Conservation (phyloP, 2,797 vertebrate species). For the Scolopax rusticola region DNA sequence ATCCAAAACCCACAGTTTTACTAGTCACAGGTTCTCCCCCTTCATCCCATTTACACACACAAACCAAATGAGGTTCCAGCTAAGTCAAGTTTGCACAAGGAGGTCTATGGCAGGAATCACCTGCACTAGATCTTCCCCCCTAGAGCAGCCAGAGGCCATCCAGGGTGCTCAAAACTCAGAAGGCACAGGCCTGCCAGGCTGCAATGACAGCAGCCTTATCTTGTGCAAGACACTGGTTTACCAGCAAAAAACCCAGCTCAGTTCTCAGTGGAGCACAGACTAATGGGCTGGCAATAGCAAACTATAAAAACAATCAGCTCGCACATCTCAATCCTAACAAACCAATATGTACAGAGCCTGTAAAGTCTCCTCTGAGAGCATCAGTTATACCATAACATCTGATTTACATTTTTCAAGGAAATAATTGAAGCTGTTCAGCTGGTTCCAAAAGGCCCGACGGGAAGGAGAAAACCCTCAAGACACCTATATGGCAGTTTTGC, state of each 20-base stretch:
- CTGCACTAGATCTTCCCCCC: neutral
- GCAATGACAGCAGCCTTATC: neutral
- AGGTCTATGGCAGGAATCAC: neutral
- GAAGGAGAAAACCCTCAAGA: constrained; percentile 37
- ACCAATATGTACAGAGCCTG: neutral
- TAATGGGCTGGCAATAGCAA: neutral
- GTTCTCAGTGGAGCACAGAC: neutral
- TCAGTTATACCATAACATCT: neutral
- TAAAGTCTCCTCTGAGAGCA: constrained; percentile 44
- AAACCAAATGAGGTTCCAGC: neutral
- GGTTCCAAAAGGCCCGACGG: neutral
- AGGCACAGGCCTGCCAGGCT: neutral
- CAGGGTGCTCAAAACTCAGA: neutral
- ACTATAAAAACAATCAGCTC: neutral
- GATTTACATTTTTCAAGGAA: constrained; percentile 50
- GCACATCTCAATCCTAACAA: neutral
- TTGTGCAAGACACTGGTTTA: neutral
- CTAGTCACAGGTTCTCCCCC: neutral
- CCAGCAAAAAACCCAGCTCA: neutral
- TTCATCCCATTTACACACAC: neutral
- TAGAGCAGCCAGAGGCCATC: neutral
- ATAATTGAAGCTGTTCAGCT: constrained; percentile 36
- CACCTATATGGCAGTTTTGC: constrained; percentile 23
- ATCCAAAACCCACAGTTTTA: neutral
- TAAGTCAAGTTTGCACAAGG: neutral